phyloP scores from a whole-genome alignment of 2,113 vertebrate species.

The Lepus europaeus region DNA sequence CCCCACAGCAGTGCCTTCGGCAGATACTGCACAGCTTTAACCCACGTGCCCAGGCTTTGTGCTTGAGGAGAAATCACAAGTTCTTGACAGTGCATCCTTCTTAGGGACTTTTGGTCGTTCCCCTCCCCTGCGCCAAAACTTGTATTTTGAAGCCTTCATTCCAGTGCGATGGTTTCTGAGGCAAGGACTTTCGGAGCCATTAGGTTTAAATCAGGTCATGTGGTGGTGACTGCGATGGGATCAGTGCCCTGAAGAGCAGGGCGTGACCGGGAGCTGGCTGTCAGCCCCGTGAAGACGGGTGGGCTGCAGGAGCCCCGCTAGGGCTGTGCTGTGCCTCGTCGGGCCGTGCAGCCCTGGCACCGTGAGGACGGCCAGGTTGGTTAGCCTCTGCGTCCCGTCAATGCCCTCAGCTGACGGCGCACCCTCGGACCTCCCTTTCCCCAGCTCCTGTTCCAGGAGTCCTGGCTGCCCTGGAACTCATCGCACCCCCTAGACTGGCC shows the following conservation, averaged over 20 bases:
- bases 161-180: not conserved
- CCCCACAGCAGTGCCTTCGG: no score
- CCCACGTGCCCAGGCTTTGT: not conserved
- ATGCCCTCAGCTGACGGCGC: not conserved
- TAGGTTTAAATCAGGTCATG: not conserved
- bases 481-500: accelerated
- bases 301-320: no score
- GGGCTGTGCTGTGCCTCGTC: not conserved
- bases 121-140: no score
- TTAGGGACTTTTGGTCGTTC: no score
- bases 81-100: not conserved
- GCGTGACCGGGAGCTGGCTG: not conserved
- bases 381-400: not conserved
- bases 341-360: no score
- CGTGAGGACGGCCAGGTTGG: not conserved
- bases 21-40: not conserved
- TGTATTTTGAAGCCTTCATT: not conserved
- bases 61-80: accelerated
- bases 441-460: no score
- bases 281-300: no score
- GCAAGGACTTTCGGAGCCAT: not conserved
- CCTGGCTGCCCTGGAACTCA: not conserved
- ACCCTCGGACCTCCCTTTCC: not conserved
- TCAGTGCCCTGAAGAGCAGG: not conserved
- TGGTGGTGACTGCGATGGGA: not conserved